Evolutionary conservation across 2,888 invertebrate species (phyloP).

Genomic region (Pimpla rufipes): DNA sequence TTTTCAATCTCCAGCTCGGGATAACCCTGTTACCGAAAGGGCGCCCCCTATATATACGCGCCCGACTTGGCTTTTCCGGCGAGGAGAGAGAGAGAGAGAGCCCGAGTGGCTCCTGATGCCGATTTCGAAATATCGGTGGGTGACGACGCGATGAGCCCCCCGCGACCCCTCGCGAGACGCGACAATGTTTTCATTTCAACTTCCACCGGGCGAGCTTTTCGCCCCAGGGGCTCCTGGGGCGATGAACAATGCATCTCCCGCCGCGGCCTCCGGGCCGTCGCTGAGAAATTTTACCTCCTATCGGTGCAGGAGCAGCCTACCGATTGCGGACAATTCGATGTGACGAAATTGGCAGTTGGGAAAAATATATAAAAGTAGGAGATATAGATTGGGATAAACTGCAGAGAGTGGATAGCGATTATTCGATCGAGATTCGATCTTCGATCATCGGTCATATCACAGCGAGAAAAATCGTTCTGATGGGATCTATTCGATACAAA

Average conservation of each 20-base stretch:
- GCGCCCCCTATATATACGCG: slow-evolving; percentile 33
- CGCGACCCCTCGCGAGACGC: neutral
- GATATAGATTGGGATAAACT: neutral
- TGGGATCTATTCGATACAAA: too few species aligned
- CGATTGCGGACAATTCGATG: slow-evolving; percentile 4
- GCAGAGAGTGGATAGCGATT: neutral
- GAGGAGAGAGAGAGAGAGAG: neutral
- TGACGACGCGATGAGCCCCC: neutral
- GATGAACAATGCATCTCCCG: slow-evolving; percentile 12
- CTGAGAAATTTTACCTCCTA: neutral
- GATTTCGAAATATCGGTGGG: slow-evolving; percentile 24
- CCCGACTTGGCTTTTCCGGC: neutral
- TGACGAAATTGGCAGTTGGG: neutral
- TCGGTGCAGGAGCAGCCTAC: neutral
- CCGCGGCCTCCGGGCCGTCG: neutral
- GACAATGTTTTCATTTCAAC: slow-evolving; percentile 8
- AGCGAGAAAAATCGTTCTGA: neutral
- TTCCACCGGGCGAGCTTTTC: neutral
- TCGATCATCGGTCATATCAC: neutral
- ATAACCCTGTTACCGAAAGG: slow-evolving; percentile 70
- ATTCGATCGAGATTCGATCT: neutral
- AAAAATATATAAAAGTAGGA: too few species aligned
- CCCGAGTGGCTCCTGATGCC: neutral
- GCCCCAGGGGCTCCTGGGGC: slow-evolving; percentile 9
- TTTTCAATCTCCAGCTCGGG: slow-evolving; percentile 74